Base-by-base conservation (phyloP, 2,888 invertebrate genomes). In the Adineta ricciae region DNA sequence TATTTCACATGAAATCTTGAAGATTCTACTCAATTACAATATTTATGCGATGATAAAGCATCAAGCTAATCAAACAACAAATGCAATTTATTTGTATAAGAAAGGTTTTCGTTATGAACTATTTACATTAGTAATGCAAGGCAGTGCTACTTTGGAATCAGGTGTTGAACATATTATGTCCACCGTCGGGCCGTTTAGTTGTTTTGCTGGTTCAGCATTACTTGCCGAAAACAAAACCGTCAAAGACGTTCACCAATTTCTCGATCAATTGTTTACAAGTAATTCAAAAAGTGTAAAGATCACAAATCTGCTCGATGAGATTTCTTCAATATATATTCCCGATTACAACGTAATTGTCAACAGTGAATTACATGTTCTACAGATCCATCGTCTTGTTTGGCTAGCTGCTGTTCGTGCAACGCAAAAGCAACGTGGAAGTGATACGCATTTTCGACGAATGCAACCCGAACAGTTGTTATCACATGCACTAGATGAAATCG, bases 121-220 rank as follows among this genome's bases (percentile, higher is more conserved):
- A n/a, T 78, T 78, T 78, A 78, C 78, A 78, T 78, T 78, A 41
- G n/a, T 78, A 41, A 78, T 78, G 38, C 78, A 78, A 78, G 78
- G 78, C 0, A 78, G 41, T 78, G 78, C 78, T 41, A 78, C n/a
- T 41, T 78, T 78, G 41, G 78, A 78, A 41, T 78, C 78, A 16
- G 78, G 78, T 78, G n/a, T 21, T 41, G 78, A 78, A 78, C 38
- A 14, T 38, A 78, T 78, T 41, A 78, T 78, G 78, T 78, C 78
- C n/a, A 78, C 78, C 19, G 78, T 78, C 14, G 78, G 78, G 16
- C 41, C 78, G 16, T 78, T 78, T 41, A 41, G 78, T 78, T 41
- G 11, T 38, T 78, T 78, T 78, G 78, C 78, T 41, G 38, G 41
- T 41, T n/a, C 38, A 38, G 78, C 78, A 78, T 41, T 78, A 78